Evolutionary conservation across 2,797 vertebrate species (phyloP).

Genomic region (Lutjanus argentimaculatus): DNA sequence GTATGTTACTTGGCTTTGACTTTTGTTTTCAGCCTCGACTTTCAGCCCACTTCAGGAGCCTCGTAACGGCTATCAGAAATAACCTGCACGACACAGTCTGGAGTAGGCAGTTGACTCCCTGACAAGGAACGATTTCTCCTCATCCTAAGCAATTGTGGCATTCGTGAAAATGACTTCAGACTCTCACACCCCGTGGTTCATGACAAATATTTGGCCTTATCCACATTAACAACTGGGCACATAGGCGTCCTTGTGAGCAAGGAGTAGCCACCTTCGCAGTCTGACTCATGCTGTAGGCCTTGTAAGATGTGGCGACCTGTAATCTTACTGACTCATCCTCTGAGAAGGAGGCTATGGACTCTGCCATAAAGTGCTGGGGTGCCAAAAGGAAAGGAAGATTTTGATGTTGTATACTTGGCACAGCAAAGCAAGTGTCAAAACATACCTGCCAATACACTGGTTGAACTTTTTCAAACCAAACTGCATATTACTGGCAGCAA

Average conservation of each 20-base stretch:
- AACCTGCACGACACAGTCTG: background rate
- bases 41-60: slow-evolving; percentile 17
- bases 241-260: slow-evolving; percentile 34
- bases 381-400: background rate
- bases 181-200: background rate
- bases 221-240: slow-evolving; percentile 11
- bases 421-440: background rate
- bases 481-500: background rate
- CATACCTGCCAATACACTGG: background rate
- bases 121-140: slow-evolving; percentile 9
- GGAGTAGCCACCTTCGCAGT: slow-evolving; percentile 35
- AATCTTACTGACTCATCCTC: slow-evolving; percentile 43
- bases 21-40: slow-evolving; percentile 28
- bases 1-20: slow-evolving; percentile 6
- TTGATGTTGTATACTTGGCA: background rate
- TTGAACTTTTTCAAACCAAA: background rate
- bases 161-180: slow-evolving; percentile 19
- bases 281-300: slow-evolving; percentile 36
- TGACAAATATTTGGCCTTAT: slow-evolving; percentile 25
- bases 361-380: slow-evolving; percentile 9
- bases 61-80: slow-evolving; percentile 12
- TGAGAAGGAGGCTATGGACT: slow-evolving; percentile 19
- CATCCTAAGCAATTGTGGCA: background rate
- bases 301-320: slow-evolving; percentile 23
- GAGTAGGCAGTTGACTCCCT: background rate